Evolutionary conservation across 1,140 invertebrate genomes (phyloP).

Genomic region (Centruroides vittatus): DNA sequence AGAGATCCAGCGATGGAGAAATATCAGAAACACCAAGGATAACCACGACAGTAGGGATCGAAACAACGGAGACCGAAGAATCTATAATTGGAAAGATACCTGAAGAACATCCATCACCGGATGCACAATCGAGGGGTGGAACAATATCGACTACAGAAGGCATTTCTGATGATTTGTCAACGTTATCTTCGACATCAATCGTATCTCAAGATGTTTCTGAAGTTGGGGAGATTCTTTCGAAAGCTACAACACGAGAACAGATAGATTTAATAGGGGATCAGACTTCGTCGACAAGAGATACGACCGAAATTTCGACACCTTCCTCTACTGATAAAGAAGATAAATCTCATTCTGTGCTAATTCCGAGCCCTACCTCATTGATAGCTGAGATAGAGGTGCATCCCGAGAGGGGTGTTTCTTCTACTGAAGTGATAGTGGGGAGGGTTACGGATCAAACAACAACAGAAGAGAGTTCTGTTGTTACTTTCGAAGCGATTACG

Average conservation of each 20-base stretch:
- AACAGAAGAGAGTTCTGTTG: too few species aligned
- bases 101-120: slow-evolving; percentile 2
- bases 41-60: slow-evolving; percentile 2
- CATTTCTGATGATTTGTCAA: slow-evolving; percentile 7
- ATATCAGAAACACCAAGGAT: slow-evolving; percentile 11
- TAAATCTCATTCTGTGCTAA: background rate
- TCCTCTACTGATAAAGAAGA: background rate
- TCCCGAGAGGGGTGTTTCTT: too few species aligned
- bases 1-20: slow-evolving; percentile 1
- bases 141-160: background rate
- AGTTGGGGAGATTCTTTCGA: background rate
- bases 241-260: too few species aligned
- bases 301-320: background rate
- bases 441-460: too few species aligned
- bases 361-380: background rate
- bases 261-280: too few species aligned
- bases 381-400: too few species aligned
- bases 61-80: background rate
- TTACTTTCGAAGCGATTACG: too few species aligned
- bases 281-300: background rate
- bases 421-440: too few species aligned
- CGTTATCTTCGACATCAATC: slow-evolving; percentile 4
- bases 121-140: background rate
- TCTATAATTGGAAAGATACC: background rate
- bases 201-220: slow-evolving; percentile 6